Base-by-base conservation (phyloP, 2,113 vertebrate genomes). In the Camelus dromedarius region DNA sequence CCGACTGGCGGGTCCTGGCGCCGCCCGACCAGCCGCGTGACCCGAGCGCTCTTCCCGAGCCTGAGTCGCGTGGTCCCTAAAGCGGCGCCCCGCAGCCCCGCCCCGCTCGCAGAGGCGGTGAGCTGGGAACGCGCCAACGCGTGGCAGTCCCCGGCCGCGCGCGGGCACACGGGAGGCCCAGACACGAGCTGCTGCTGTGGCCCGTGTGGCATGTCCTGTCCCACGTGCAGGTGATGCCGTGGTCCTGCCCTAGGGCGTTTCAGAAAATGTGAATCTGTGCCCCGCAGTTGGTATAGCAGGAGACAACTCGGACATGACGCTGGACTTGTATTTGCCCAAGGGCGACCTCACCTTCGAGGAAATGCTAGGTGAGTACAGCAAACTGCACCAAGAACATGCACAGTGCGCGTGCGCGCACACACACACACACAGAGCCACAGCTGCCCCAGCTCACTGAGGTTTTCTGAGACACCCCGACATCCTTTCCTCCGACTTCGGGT, bases 381-480 rank as follows among this genome's bases (percentile, higher is more conserved):
- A 28, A 58, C 16, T 11, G 24, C 7, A 14, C 2, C 0, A 42
- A 64, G n/a, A 32, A 79, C 6, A 24, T 1, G 5, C 18, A 24
- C 26, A 20, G 8, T 35, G 7, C 18, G 38, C 35, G 35, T 35
- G 35, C 35, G 35, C 35, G 35, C 35, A 0, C 38, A 9, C 0
- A 0, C 3, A 3, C 22, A 3, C 30, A 8, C 77, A 26, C 15
- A 1, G 3, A 15, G 4, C 15, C 15, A 4, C 7, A 5, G 46
- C 60, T 0, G 11, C 24, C 20, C 2, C 42, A 11, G 58, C 16
- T 58, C 15, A 12, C 58, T 22, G 18, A 14, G 22, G 26, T 19
- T 48, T 12, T 8, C 1, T 1, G 11, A 79, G 22, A 6, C 4
- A 4, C 4, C 2, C 8, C 38, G 22, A 42, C 13, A n/a, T 16